Evolutionary conservation across 2,113 vertebrate species (phyloP).

Genomic region (Hucho hucho): DNA sequence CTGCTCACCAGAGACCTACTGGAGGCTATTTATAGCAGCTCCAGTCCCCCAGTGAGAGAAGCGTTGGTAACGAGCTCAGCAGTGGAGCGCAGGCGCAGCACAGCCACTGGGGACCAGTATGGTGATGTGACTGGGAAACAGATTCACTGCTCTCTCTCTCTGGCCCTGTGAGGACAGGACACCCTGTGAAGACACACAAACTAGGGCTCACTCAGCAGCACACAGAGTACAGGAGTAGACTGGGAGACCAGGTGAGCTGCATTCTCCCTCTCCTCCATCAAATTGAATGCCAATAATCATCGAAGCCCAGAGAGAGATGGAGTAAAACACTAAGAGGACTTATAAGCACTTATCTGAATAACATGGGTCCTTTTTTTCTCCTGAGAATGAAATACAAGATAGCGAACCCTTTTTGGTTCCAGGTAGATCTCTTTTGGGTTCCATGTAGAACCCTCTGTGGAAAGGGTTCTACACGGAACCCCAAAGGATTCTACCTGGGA

Average conservation of each 20-base stretch:
- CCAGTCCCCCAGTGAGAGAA: slow-evolving; percentile 36
- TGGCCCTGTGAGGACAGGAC: slow-evolving; percentile 11
- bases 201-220: background rate
- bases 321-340: no score
- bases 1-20: slow-evolving; percentile 30
- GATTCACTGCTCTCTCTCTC: slow-evolving; percentile 14
- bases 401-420: background rate
- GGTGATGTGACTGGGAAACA: slow-evolving; percentile 30
- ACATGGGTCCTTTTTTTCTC: no score
- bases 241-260: background rate
- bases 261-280: background rate
- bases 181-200: background rate
- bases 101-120: background rate
- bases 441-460: no score
- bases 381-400: background rate
- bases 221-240: background rate
- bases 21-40: slow-evolving; percentile 62
- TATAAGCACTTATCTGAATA: no score
- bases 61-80: slow-evolving; percentile 54
- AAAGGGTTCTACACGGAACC: no score
- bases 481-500: background rate
- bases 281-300: no score
- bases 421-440: no score
- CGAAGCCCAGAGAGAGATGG: no score
- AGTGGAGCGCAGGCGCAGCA: slow-evolving; percentile 25